Percentiles rank a stretch among this genome's conserved stretches.
Conservation (phyloP, 2,113 vertebrate genomes). For the Anhinga rufa region DNA sequence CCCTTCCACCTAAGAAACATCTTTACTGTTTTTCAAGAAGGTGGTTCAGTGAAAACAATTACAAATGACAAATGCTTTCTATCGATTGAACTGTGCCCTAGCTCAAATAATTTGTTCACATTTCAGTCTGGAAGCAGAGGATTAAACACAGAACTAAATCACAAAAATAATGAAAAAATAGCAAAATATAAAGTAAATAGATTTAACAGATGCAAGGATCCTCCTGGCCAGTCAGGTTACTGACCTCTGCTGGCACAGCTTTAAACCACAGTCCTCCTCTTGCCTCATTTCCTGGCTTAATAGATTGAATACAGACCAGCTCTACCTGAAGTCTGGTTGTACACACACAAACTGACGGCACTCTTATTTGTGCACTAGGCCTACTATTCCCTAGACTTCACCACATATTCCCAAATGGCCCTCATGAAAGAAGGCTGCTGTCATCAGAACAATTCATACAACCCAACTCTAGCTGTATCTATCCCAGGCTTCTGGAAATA, state of each 20-base stretch:
- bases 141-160: neutral
- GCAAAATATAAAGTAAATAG: neutral
- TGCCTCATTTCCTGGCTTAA: neutral
- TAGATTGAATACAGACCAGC: neutral
- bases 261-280: neutral
- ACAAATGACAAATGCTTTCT: neutral
- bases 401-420: neutral
- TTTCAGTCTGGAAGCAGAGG: neutral
- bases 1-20: neutral
- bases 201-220: neutral
- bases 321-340: neutral
- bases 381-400: neutral
- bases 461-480: neutral
- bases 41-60: neutral
- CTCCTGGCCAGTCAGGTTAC: neutral
- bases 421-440: neutral
- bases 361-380: neutral
- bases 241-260: neutral
- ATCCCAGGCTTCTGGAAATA: neutral
- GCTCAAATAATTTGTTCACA: neutral
- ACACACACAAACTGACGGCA: neutral
- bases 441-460: neutral
- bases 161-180: neutral
- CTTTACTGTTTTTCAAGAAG: neutral
- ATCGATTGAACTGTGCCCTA: fast-evolving